These are phyloP conservation scores for Sericinus montela DNA, from an alignment of 2,888 invertebrate species.

Conservation along the genomic window DNA sequence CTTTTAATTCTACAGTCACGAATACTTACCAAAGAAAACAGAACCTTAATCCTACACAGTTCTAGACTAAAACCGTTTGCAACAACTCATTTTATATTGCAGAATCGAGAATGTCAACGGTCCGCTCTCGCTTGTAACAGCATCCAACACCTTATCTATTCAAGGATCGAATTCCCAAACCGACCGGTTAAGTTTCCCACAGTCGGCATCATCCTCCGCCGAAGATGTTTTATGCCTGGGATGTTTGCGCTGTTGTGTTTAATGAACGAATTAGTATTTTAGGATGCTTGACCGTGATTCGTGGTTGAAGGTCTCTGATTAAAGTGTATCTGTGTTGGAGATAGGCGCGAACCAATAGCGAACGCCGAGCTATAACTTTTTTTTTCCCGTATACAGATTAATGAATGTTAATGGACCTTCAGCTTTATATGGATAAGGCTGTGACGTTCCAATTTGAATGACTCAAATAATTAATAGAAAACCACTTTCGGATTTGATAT, in stretches of 20 bases:
- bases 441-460: not conserved
- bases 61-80: no score
- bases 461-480: not conserved
- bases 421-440: constrained; percentile 1
- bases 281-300: constrained; percentile 14
- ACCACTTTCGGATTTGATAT: not conserved
- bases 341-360: not conserved
- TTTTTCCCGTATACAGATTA: not conserved
- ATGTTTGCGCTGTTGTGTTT: constrained; percentile 10
- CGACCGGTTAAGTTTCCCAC: constrained; percentile 31
- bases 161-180: constrained; percentile 21
- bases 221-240: constrained; percentile 12
- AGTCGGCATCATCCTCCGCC: constrained; percentile 14
- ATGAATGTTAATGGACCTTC: constrained; percentile 5
- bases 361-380: not conserved
- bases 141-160: constrained; percentile 1
- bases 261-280: constrained; percentile 19
- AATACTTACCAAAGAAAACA: no score
- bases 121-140: not conserved
- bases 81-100: no score
- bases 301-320: constrained; percentile 4
- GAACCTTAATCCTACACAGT: no score
- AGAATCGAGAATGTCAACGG: no score
- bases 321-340: constrained; percentile 7
- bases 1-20: no score